These are phyloP conservation scores for Epinotia ramella DNA, from an alignment of 2,888 invertebrate species.

Conservation along the genomic window DNA sequence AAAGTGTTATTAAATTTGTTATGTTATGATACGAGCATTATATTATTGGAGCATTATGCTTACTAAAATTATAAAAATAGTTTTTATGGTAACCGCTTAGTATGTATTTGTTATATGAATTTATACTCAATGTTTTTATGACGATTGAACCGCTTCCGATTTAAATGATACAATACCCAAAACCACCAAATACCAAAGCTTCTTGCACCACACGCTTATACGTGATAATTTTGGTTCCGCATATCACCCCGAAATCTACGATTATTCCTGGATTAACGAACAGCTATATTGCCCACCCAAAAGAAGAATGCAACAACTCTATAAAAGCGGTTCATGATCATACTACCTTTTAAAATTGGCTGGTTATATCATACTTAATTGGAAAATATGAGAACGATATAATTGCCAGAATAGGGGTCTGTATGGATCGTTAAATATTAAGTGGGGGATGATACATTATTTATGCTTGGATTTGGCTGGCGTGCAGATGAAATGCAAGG, in stretches of 20 bases:
- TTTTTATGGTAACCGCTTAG: no score
- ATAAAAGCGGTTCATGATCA: background rate
- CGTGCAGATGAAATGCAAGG: slow-evolving; percentile 2
- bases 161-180: no score
- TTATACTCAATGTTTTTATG: no score
- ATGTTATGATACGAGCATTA: no score
- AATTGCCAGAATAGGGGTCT: slow-evolving; percentile 68
- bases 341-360: slow-evolving; percentile 4
- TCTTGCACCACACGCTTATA: slow-evolving; percentile 48
- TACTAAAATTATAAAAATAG: no score
- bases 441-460: slow-evolving; percentile 47
- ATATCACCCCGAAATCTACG: slow-evolving; percentile 67
- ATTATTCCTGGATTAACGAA: slow-evolving; percentile 75
- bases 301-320: slow-evolving; percentile 8
- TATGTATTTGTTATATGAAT: no score
- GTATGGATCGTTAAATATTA: slow-evolving; percentile 55
- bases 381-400: slow-evolving; percentile 78
- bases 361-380: slow-evolving; percentile 70
- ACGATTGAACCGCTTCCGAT: no score
- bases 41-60: no score
- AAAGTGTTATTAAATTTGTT: no score
- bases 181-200: no score
- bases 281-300: slow-evolving; percentile 51
- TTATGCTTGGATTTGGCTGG: slow-evolving; percentile 37
- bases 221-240: slow-evolving; percentile 69